These are phyloP conservation scores for Peromyscus nudipes DNA, from an alignment of 2,797 vertebrate genomes.

Conservation along the genomic window DNA sequence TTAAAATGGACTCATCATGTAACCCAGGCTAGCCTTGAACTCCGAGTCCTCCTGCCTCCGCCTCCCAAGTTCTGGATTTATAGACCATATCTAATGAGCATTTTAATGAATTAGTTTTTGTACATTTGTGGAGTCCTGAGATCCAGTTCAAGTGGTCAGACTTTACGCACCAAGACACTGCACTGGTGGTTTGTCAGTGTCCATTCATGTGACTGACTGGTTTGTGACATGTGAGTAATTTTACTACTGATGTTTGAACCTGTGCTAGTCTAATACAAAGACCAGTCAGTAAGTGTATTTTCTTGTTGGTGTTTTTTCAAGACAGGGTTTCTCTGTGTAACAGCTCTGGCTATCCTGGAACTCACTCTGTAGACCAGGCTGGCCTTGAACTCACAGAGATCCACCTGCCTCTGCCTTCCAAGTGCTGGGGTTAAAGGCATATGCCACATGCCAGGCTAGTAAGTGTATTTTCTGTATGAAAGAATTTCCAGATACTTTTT, in stretches of 20 bases:
- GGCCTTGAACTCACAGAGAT: too few species aligned
- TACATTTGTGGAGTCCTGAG: neutral
- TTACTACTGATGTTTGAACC: slow-evolving; percentile 26
- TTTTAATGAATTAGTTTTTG: neutral
- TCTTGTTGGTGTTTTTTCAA: too few species aligned
- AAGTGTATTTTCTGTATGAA: slow-evolving; percentile 19
- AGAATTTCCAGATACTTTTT: neutral
- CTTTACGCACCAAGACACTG: neutral
- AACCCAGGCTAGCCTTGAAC: neutral
- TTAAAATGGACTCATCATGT: neutral
- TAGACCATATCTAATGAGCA: neutral
- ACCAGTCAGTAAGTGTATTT: neutral
- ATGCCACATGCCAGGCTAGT: neutral
- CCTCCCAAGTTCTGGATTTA: neutral
- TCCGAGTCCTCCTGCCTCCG: neutral
- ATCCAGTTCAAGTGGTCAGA: neutral
- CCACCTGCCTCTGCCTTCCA: too few species aligned
- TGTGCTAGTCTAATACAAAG: neutral
- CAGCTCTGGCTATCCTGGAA: too few species aligned
- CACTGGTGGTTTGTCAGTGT: neutral
- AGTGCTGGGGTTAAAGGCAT: too few species aligned
- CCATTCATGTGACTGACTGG: neutral
- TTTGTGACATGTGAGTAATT: neutral
- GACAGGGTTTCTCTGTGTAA: too few species aligned
- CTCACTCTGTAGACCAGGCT: too few species aligned